Base-by-base conservation (phyloP, 2,113 vertebrate genomes). In the Delphinapterus leucas region DNA sequence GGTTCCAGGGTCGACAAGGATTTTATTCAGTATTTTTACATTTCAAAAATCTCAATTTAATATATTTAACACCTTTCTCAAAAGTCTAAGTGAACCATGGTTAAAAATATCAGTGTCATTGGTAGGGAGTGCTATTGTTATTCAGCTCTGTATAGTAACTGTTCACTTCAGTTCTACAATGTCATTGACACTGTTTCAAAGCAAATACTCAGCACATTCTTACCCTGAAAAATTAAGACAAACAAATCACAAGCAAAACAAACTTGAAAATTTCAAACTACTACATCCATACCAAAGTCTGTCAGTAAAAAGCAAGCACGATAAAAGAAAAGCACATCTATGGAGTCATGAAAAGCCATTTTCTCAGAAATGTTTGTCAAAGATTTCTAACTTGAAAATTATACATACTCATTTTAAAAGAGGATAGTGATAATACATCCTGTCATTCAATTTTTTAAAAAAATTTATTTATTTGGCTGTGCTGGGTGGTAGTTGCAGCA, bases 211-310 rank as follows among this genome's bases (percentile, higher is more conserved):
- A 91, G 82, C 9, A 93, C 8, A 89, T 44, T 95, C 61, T 33
- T 73, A 93, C 7, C 38, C n/a, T 47, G 31, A 88, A 91, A 92
- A 70, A 58, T 60, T 90, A 93, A 61, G 47, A 74, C 67, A 55
- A 41, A 12, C 13, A 61, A 77, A 9, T 55, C 61, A 86, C 1
- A 86, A 73, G 31, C 7, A 93, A 91, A 89, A 85, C 53, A 80
- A 94, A 67, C n/a, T 41, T 58, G 63, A 73, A 93, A 82, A 77
- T 79, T 85, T 94, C 68, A 92, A 97, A 93, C 87, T 71, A 74
- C 28, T 63, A 76, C 12, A 73, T 33, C 41, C 33, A 81, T 90
- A 92, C 61, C 44, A 55, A 53, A 65, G 28, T 31, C 41, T 38
- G 33, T 61, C 23, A 74, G 11, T 68, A n/a, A 90, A 90, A 81